Base-by-base conservation (phyloP, 1,140 invertebrate species). In the Lethrus apterus region DNA sequence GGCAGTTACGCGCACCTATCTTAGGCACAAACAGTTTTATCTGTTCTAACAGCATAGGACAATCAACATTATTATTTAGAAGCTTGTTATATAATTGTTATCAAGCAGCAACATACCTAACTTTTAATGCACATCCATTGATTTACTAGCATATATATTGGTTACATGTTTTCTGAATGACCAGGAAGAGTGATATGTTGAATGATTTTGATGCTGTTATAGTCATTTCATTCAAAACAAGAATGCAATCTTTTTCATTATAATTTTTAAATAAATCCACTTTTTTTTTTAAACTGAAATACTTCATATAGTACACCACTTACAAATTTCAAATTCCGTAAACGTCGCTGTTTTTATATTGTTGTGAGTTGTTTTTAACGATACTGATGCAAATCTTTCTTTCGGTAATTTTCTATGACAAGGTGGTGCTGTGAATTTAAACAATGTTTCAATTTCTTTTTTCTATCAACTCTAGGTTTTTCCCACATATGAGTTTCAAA, bases 401-500 rank as follows among this genome's bases (percentile, higher is more conserved):
- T 38, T 10, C 15, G 8, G 35, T 20, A 19, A 19, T 18, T 19
- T 18, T 38, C 5, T 17, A 10, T 38, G 17, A 10, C 10, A 10
- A 17, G 15, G 10, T 21, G 10, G 10, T 17, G 19, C 10, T 24
- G 45, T 20, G 51, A 46, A 32, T 49, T 20, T 11, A 38, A 41
- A 49, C 33, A 20, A 19, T 5, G 1, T 30, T 44, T 44, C 13
- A 52, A 45, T 44, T 49, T 52, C 29, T 18, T 42, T 10, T 8
- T 44, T 30, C 46, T 46, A 49, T 52, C 51, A 2, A 30, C 33
- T 4, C 51, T 13, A 9, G 31, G 23, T 34, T 49, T 49, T 18
- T 49, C 46, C 46, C 51, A 52, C 42, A 52, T 52, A 33, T 48
- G 42, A 19, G 46, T 41, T 13, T 46, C 41, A 49, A 52, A 52